Conservation (phyloP, 2,888 invertebrate genomes). For the Tortricodes alternella region DNA sequence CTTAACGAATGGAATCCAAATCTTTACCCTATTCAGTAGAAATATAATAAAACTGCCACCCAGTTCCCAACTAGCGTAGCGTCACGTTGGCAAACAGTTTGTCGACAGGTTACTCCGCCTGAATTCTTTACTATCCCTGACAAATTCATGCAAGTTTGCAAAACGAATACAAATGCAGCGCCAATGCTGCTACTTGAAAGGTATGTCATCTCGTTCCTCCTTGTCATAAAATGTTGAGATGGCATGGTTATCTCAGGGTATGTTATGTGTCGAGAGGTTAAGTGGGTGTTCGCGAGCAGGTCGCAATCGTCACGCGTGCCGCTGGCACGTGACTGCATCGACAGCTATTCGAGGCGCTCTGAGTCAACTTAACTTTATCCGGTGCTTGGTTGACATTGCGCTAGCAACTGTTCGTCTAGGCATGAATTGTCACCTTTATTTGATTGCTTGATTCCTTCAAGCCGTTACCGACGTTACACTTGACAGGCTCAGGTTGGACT, state of each 20-base stretch:
- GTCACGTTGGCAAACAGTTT: neutral
- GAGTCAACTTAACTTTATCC: neutral
- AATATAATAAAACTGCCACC: neutral
- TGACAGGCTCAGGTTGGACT: no score
- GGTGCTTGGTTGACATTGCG: neutral
- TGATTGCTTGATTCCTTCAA: no score
- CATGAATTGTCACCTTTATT: neutral
- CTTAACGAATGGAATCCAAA: no score
- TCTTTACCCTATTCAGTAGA: neutral
- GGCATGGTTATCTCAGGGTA: neutral
- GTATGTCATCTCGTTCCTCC: neutral
- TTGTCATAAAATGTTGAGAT: neutral
- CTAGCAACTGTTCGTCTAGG: neutral
- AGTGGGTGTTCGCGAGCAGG: neutral
- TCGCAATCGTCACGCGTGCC: neutral
- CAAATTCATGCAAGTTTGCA: slow-evolving; percentile 3
- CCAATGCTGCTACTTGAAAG: neutral
- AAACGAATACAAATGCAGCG: neutral
- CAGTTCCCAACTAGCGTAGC: neutral
- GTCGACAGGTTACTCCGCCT: neutral
- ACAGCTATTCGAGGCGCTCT: neutral
- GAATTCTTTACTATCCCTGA: neutral
- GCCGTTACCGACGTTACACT: no score
- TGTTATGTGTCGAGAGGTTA: neutral
- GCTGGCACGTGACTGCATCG: neutral